phyloP scores from a whole-genome alignment of 2,888 invertebrate species.

The Tenthredo livida region DNA sequence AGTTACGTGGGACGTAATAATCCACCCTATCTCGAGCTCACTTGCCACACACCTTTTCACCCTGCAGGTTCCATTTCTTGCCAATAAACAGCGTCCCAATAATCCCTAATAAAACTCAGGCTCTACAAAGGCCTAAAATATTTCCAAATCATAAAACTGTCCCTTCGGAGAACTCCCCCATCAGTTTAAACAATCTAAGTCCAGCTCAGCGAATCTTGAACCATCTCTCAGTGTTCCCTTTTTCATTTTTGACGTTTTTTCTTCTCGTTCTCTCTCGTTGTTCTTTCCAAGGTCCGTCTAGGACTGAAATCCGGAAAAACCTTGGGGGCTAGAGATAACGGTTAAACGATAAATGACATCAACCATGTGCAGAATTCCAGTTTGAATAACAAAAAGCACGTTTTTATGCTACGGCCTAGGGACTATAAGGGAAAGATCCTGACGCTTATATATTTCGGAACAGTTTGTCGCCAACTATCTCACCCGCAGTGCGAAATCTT shows the following conservation, averaged over 20 bases:
- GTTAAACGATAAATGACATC: not conserved
- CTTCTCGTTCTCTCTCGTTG: not conserved
- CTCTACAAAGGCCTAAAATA: constrained; percentile 19
- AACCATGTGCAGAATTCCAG: not conserved
- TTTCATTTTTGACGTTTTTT: not conserved
- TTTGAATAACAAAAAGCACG: not conserved
- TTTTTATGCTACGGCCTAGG: not conserved
- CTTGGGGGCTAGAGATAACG: not conserved
- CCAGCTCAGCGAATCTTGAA: constrained; percentile 15
- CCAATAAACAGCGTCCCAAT: constrained; percentile 44
- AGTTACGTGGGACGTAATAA: constrained; percentile 39
- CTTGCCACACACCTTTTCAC: constrained; percentile 41
- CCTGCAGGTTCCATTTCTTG: constrained; percentile 35
- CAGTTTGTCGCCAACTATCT: not conserved
- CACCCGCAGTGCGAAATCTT: not conserved
- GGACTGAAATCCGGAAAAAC: not conserved
- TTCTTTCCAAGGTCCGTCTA: not conserved
- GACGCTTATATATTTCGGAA: not conserved
- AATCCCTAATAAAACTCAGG: constrained; percentile 42
- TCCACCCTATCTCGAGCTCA: constrained; percentile 40
- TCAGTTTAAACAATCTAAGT: constrained; percentile 42
- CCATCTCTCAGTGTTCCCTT: not conserved
- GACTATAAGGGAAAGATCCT: not conserved
- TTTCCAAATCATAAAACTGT: constrained; percentile 53
- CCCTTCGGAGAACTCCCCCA: not conserved